Evolutionary conservation across 1,140 invertebrate genomes (phyloP).

Genomic region (Dufourea novaeangliae): DNA sequence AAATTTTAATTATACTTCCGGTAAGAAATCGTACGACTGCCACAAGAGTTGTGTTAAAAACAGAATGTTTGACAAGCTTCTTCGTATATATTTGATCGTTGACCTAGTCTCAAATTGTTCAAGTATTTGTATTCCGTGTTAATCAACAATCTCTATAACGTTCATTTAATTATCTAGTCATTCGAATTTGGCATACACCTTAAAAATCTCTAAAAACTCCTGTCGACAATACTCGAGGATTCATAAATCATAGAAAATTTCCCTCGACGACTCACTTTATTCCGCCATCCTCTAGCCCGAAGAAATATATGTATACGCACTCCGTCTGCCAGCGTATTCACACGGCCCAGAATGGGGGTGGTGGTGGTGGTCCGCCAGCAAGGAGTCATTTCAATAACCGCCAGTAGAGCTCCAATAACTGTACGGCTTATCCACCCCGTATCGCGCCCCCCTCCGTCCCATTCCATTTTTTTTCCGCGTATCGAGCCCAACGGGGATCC

Average conservation of each 20-base stretch:
- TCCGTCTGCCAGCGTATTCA: neutral
- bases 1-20: too few relatives aligned
- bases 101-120: too few relatives aligned
- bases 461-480: constrained; percentile 17
- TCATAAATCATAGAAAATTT: neutral
- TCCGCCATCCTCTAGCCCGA: neutral
- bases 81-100: too few relatives aligned
- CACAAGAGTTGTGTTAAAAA: too few relatives aligned
- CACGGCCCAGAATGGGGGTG: constrained; percentile 1
- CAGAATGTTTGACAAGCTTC: too few relatives aligned
- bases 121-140: too few relatives aligned
- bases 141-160: too few relatives aligned
- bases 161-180: too few relatives aligned
- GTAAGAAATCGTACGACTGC: too few relatives aligned
- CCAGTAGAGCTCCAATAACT: constrained; percentile 38
- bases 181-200: too few relatives aligned
- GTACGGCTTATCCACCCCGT: constrained; percentile 35
- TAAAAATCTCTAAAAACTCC: too few relatives aligned
- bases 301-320: neutral
- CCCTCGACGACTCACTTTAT: neutral
- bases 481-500: neutral
- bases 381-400: constrained; percentile 20
- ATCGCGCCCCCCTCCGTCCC: neutral
- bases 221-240: too few relatives aligned
- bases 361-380: neutral